Conservation (phyloP, 1,140 invertebrate genomes). For the Dendrolimus punctatus region DNA sequence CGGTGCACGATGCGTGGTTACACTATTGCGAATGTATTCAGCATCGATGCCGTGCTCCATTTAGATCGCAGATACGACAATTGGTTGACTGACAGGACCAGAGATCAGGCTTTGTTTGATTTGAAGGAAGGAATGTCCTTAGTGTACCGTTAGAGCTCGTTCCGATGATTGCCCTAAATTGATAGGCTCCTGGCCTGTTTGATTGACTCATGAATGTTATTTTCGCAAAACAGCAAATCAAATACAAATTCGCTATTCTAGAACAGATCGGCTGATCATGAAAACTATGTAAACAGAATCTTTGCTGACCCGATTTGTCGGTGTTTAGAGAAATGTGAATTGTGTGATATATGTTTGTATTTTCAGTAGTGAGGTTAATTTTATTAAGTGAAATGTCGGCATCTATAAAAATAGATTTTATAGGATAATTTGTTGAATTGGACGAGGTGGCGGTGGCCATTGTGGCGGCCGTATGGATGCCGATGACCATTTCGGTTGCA, state of each 20-base stretch:
- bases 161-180: constrained; percentile 20
- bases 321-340: too few relatives aligned
- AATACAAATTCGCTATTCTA: too few relatives aligned
- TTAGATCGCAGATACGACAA: constrained; percentile 53
- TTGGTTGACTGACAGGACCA: constrained; percentile 43
- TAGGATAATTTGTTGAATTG: constrained; percentile 14
- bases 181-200: constrained; percentile 8
- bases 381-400: constrained; percentile 3
- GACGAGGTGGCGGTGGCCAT: constrained; percentile 31
- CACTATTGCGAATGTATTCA: constrained; percentile 41
- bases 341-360: too few relatives aligned
- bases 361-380: not conserved
- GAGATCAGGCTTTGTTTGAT: not conserved
- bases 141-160: constrained; percentile 10
- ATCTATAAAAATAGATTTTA: constrained; percentile 22
- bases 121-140: constrained; percentile 33
- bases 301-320: too few relatives aligned
- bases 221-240: too few relatives aligned
- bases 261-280: too few relatives aligned
- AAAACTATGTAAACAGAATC: too few relatives aligned
- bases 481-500: constrained; percentile 70
- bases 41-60: constrained; percentile 51
- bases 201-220: not conserved
- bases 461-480: constrained; percentile 56
- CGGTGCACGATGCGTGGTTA: constrained; percentile 43